phyloP scores from a whole-genome alignment of 2,888 invertebrate genomes.

The Onchidella celtica region DNA sequence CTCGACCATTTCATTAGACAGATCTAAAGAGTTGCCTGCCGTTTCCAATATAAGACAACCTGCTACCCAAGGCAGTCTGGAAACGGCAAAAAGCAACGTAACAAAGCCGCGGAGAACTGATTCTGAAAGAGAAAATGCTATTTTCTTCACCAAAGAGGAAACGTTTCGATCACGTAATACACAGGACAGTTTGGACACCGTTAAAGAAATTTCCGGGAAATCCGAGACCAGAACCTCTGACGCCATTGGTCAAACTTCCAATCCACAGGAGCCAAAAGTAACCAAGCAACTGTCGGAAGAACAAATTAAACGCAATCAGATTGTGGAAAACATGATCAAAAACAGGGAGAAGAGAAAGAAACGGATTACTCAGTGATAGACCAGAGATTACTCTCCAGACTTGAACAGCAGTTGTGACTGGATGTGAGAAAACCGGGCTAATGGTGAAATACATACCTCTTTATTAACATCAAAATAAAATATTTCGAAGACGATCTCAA shows the following conservation, averaged over 20 bases:
- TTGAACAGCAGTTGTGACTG: too few species aligned
- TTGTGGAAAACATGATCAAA: conserved; percentile 12
- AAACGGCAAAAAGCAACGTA: neutral
- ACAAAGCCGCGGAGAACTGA: neutral
- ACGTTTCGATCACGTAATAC: neutral
- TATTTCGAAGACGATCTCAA: too few species aligned
- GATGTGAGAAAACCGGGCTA: too few species aligned
- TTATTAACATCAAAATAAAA: too few species aligned
- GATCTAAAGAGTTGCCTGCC: neutral
- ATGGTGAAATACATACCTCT: too few species aligned
- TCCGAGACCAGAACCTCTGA: neutral
- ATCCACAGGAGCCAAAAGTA: neutral
- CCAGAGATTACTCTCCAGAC: neutral
- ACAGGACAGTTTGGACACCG: neutral
- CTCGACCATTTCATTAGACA: neutral
- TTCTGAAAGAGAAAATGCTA: neutral
- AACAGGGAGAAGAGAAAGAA: conserved; percentile 1
- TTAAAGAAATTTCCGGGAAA: neutral
- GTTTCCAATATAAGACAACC: neutral
- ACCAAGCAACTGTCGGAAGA: conserved; percentile 17
- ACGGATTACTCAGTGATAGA: conserved; percentile 15
- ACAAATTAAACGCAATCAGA: conserved; percentile 18
- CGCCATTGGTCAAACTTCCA: neutral
- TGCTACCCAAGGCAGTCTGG: neutral
- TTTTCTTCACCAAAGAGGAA: neutral